Base-by-base conservation (phyloP, 2,113 vertebrate species). In the Leptobrachium ailaonicum region DNA sequence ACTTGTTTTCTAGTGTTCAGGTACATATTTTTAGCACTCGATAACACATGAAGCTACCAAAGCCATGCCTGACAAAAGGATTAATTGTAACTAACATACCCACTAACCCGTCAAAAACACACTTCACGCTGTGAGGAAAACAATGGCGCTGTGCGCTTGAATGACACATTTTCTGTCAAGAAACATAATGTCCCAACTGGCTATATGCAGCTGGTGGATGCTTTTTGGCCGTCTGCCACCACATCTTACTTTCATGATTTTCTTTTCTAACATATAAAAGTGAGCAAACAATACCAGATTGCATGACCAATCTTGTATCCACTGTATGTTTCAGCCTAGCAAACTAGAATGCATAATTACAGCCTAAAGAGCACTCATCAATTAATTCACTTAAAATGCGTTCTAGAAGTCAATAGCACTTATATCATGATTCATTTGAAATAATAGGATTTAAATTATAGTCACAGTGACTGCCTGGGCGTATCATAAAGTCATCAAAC, bases 21-120 rank as follows among this genome's bases (percentile, higher is more conserved):
- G 12, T 58, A 82, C 32, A 3, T 76, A 44, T 79, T 87, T 87
- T 88, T 84, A 83, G 53, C 63, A 84, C 12, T 77, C 14, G 13
- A 66, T 83, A 84, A 71, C 63, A 83, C 85, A 66, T 80, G n/a
- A 78, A 73, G 45, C 9, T 68, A 50, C 58, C 82, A 83, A 76
- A 84, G 73, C 1, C 77, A 79, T 86, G 73, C 79, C 81, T 88
- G 42, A 74, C 70, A 56, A 4, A 47, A 86, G 66, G 14, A 89
- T 88, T 89, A 88, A 89, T 87, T 90, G 43, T 78, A 87, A 60
- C 44, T 84, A 81, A 88, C 53, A 72, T 86, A 62, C 3, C 63
- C 78, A 73, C 75, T 85, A 83, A 88, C 72, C 32, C 50, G 82
- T 88, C 76, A 71, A 79, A 69, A 45, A 77, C 72, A 83, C 70